Evolutionary conservation across 2,113 vertebrate genomes (phyloP).

Genomic region (Eira barbara): DNA sequence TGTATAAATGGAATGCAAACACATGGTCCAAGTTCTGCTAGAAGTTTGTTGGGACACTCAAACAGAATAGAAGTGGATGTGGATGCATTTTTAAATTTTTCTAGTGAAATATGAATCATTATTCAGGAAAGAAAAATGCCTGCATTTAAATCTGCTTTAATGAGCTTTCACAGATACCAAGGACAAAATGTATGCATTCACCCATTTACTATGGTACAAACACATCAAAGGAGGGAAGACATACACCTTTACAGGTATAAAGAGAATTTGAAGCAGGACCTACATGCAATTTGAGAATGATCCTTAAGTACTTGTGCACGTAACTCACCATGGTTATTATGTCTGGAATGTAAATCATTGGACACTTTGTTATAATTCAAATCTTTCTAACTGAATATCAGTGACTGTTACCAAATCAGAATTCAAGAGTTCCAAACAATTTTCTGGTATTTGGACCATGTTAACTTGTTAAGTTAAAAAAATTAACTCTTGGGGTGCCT

Average conservation of each 20-base stretch:
- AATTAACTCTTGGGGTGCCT: too few species aligned
- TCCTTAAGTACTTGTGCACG: not conserved
- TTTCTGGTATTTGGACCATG: too few species aligned
- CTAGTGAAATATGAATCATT: not conserved
- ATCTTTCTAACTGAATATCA: not conserved
- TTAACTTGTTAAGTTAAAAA: not conserved
- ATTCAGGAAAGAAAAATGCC: not conserved
- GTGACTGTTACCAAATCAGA: accelerated
- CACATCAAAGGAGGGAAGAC: not conserved
- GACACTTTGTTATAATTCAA: not conserved
- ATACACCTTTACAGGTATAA: not conserved
- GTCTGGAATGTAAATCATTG: not conserved
- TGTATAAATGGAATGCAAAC: not conserved
- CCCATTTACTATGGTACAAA: not conserved
- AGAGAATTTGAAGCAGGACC: accelerated
- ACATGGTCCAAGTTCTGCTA: too few species aligned
- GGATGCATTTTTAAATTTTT: not conserved
- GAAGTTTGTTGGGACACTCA: accelerated
- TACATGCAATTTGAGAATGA: not conserved
- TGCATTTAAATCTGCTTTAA: not conserved
- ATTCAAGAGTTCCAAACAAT: not conserved
- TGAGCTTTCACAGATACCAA: not conserved
- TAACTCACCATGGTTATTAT: too few species aligned
- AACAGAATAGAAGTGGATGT: not conserved
- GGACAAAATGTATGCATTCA: not conserved